A percentile compares a stretch with the other conserved stretches of the same genome.
phyloP scores from a whole-genome alignment of 2,113 vertebrate genomes.

The Heteronetta atricapilla region DNA sequence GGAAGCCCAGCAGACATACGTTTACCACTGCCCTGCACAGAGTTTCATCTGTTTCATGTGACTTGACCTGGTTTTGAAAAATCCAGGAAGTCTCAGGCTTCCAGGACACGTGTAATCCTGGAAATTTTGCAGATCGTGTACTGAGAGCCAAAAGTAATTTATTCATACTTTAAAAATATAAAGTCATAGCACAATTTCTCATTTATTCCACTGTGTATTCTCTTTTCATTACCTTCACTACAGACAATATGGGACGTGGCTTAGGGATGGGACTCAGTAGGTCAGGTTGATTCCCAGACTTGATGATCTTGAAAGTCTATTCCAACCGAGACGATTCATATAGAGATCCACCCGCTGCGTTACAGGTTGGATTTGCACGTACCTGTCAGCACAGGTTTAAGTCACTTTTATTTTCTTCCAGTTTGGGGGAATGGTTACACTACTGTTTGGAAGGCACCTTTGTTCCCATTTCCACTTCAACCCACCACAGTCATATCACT shows the following conservation, averaged over 20 bases:
- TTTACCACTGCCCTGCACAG: not conserved
- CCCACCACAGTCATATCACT: not conserved
- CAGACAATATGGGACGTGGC: not conserved
- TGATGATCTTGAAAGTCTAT: not conserved
- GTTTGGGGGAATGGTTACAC: not conserved
- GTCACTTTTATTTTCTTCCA: not conserved
- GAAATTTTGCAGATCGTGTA: not conserved
- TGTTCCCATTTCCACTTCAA: not conserved
- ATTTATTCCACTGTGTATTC: not conserved
- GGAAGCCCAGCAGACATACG: not conserved
- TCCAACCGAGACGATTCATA: not conserved
- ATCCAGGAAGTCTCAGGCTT: not conserved
- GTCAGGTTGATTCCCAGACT: not conserved
- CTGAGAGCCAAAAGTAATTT: not conserved
- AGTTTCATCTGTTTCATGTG: not conserved
- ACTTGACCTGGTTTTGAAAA: not conserved
- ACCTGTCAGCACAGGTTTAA: not conserved
- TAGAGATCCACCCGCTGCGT: not conserved
- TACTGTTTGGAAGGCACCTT: not conserved
- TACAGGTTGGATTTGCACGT: not conserved
- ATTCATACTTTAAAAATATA: not conserved
- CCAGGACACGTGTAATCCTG: not conserved
- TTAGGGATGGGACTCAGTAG: not conserved
- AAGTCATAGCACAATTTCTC: not conserved
- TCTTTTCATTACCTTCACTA: not conserved